A percentile compares a stretch with the other conserved stretches of the same genome.
These are phyloP conservation scores for Tinea pellionella DNA, from an alignment of 2,888 invertebrate genomes.

Conservation along the genomic window DNA sequence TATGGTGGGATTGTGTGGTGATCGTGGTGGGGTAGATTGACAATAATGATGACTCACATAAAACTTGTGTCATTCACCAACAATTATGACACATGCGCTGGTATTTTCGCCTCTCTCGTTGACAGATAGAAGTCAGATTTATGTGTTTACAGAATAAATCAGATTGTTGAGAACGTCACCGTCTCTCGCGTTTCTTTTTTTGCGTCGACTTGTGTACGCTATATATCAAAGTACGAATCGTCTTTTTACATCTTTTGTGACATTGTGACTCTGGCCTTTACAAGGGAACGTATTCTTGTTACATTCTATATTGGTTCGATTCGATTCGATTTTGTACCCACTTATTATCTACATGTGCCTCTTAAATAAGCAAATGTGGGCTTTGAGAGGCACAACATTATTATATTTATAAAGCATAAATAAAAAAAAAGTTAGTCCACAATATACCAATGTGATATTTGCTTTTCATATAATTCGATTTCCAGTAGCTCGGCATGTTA, in stretches of 20 bases:
- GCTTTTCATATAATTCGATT: no score
- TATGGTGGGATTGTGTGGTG: no score
- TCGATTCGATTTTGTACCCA: no score
- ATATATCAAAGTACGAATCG: constrained; percentile 41
- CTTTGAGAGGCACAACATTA: no score
- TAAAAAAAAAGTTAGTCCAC: no score
- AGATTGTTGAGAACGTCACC: constrained; percentile 40
- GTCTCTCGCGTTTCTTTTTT: constrained; percentile 52
- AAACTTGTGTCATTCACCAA: neutral
- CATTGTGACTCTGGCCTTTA: constrained; percentile 4
- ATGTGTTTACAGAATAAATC: constrained; percentile 71
- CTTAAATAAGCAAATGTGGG: no score
- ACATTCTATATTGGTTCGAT: neutral
- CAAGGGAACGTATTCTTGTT: neutral
- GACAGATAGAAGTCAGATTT: constrained; percentile 68
- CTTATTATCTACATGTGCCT: no score
- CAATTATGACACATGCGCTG: neutral
- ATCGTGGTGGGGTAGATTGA: no score
- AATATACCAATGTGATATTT: no score
- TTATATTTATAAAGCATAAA: no score
- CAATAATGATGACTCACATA: neutral
- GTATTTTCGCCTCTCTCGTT: constrained; percentile 17
- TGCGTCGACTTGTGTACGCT: constrained; percentile 32
- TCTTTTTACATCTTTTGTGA: constrained; percentile 47
- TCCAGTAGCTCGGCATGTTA: no score